Base-by-base conservation (phyloP, 2,888 invertebrate genomes). In the Tribolium freemani region DNA sequence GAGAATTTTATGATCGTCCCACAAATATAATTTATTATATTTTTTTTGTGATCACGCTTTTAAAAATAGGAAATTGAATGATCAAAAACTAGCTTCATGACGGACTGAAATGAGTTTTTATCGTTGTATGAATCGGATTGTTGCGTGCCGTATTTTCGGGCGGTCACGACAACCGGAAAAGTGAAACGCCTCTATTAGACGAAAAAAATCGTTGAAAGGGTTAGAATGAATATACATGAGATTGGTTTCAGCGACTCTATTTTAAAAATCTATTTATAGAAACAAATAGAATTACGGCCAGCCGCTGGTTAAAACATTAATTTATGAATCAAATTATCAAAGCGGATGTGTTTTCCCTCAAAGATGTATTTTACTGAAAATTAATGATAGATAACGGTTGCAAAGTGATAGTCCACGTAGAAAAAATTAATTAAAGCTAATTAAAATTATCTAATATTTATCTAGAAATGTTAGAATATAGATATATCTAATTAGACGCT, bases 1-100 rank as follows among this genome's bases (percentile, higher is more conserved):
- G n/a, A n/a, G 10, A 21, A 20, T 21, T 60, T 60, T 60, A 60
- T n/a, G 60, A 60, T n/a, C 51, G 20, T 51, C 51, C 51, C 51
- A 51, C 51, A 6, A 48, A 13, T 10, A 3, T 20, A 46, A 60
- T 60, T 46, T 46, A 60, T 60, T 60, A 26, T 46, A 58, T 10
- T 46, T 45, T 46, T 60, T n/a, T 38, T 38, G 38, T n/a, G 8
- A 38, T 38, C 38, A 38, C 26, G 38, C 9, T 38, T 38, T 38
- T 38, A 45, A 58, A 58, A 44, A 58, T 13, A 58, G 45, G 45
- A 58, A 58, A 58, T 56, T 56, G 16, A 31, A 56, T 31, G 31
- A 56, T 56, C 30, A 58, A 58, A 58, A 58, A 45, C 10, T 56
- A 56, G 8, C 16, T 26, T 9, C 45, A 48, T 58, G 58, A 58